These are phyloP conservation scores for Pyrochroa serraticornis DNA, from an alignment of 2,888 invertebrate species.

Conservation along the genomic window DNA sequence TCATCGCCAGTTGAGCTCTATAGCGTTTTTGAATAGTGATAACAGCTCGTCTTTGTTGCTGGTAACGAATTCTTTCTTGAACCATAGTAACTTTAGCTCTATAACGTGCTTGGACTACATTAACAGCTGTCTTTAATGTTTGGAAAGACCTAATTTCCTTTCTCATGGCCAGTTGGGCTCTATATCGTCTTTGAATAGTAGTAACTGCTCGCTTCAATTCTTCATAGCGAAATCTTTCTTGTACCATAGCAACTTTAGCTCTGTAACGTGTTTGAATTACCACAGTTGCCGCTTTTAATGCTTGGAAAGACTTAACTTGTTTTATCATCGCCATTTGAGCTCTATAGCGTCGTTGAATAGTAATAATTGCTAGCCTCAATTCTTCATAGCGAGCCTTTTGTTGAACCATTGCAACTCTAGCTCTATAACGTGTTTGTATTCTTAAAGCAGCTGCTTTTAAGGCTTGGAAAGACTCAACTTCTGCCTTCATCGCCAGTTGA, in stretches of 20 bases:
- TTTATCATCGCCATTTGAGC: conserved; percentile 43
- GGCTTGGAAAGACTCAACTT: conserved; percentile 1
- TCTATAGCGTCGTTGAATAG: conserved; percentile 59
- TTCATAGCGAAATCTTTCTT: conserved; percentile 45
- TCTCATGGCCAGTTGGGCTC: conserved; percentile 38
- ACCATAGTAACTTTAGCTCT: conserved; percentile 39
- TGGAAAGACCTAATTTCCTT: conserved; percentile 26
- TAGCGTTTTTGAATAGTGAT: conserved; percentile 19
- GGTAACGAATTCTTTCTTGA: conserved; percentile 31
- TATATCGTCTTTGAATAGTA: conserved; percentile 50
- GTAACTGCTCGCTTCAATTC: conserved; percentile 47
- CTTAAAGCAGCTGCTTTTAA: conserved; percentile 36
- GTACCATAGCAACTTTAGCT: conserved; percentile 42
- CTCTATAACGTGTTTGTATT: conserved; percentile 56
- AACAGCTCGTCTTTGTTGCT: conserved; percentile 41
- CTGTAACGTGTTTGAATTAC: too few relatives aligned
- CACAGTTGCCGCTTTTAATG: neutral
- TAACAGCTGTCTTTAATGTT: neutral
- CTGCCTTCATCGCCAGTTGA: conserved; percentile 28
- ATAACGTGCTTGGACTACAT: conserved; percentile 40
- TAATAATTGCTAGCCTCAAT: conserved; percentile 49
- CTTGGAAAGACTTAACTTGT: neutral
- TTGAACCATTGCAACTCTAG: conserved; percentile 41
- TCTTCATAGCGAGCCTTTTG: conserved; percentile 47
- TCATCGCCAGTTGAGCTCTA: conserved; percentile 14